Evolutionary conservation across 2,888 invertebrate species (phyloP).

Genomic region (Yponomeuta evonymella): DNA sequence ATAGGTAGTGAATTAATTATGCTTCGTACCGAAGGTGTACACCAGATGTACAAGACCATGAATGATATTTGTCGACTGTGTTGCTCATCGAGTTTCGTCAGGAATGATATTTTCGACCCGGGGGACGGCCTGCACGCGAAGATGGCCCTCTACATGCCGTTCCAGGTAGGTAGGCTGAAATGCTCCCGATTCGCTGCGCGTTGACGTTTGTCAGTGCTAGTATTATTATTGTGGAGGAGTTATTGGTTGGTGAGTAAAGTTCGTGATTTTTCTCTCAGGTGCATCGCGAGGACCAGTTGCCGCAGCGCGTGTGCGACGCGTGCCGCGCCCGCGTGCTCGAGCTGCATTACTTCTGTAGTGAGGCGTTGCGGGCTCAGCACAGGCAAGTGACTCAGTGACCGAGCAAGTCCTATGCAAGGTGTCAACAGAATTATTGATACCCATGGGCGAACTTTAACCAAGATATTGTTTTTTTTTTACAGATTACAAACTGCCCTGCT

Average conservation of each 20-base stretch:
- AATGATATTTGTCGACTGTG: slow-evolving; percentile 64
- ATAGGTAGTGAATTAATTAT: background rate
- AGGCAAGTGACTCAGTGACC: slow-evolving; percentile 46
- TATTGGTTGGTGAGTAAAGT: too few species aligned
- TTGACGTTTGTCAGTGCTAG: too few species aligned
- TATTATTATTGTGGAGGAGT: too few species aligned
- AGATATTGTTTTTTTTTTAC: background rate
- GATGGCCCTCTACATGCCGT: slow-evolving; percentile 83
- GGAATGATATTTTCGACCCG: slow-evolving; percentile 82
- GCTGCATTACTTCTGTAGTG: slow-evolving; percentile 83
- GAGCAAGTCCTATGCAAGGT: background rate
- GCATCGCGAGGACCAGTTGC: slow-evolving; percentile 79
- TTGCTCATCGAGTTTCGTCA: slow-evolving; percentile 72
- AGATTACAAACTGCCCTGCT: slow-evolving; percentile 1
- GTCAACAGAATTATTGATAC: too few species aligned
- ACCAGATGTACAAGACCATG: slow-evolving; percentile 34
- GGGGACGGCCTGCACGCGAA: slow-evolving; percentile 81
- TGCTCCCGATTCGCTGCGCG: background rate
- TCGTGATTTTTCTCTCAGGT: slow-evolving; percentile 36
- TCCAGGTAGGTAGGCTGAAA: slow-evolving; percentile 75
- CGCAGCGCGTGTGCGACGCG: slow-evolving; percentile 82
- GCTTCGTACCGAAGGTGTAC: background rate
- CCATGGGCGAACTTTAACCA: background rate
- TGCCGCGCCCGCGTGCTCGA: slow-evolving; percentile 83
- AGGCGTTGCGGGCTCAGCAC: slow-evolving; percentile 80